Evolutionary conservation across 2,888 invertebrate species (phyloP).

Genomic region (Standfussiana lucernea): DNA sequence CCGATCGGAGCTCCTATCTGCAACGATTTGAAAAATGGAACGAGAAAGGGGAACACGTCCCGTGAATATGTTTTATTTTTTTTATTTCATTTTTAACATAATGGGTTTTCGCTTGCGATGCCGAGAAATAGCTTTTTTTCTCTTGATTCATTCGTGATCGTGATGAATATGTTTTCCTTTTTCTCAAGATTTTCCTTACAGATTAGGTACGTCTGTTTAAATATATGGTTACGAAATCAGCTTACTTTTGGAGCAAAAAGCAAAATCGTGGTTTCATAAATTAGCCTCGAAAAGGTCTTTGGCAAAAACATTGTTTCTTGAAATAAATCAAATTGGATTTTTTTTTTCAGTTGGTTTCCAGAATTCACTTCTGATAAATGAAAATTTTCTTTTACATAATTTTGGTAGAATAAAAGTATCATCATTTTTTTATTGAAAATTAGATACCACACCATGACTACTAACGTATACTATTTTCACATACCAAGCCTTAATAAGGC

Average conservation of each 20-base stretch:
- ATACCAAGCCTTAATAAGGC: background rate
- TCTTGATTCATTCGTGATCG: conserved; percentile 50
- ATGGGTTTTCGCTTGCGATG: conserved; percentile 56
- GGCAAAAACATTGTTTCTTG: conserved; percentile 21
- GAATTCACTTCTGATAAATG: conserved; percentile 14
- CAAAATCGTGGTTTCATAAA: conserved; percentile 38
- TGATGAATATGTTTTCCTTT: conserved; percentile 48
- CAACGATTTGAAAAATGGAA: conserved; percentile 52
- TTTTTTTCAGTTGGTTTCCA: conserved; percentile 11
- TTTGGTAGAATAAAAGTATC: too few species aligned
- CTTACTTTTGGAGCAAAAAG: conserved; percentile 28
- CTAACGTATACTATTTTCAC: background rate
- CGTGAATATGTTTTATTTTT: conserved; percentile 53
- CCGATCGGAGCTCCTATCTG: conserved; percentile 18
- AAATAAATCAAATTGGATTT: conserved; percentile 27
- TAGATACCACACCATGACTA: background rate
- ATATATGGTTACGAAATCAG: conserved; percentile 52
- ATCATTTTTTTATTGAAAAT: background rate
- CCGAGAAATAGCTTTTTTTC: conserved; percentile 59
- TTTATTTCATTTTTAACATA: conserved; percentile 59
- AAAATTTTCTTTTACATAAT: conserved; percentile 6
- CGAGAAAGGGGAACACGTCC: conserved; percentile 39
- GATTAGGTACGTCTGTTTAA: conserved; percentile 42
- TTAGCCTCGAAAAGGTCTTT: conserved; percentile 17
- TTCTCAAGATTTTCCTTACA: conserved; percentile 45